These are phyloP conservation scores for Rhagonycha fulva DNA, from an alignment of 2,888 invertebrate species.

Conservation along the genomic window DNA sequence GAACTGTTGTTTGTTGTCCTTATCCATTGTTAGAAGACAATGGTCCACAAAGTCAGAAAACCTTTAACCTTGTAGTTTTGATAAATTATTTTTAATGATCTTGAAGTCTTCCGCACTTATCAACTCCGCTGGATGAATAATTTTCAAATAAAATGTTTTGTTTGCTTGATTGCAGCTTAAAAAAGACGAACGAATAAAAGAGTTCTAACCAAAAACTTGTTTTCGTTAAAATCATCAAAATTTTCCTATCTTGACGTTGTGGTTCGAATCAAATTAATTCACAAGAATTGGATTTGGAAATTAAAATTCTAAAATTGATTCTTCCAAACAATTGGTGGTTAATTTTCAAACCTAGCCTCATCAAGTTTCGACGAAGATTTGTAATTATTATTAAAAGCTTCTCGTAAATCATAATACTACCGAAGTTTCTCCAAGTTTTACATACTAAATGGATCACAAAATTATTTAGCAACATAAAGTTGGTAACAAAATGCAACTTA, in stretches of 20 bases:
- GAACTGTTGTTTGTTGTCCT: background rate
- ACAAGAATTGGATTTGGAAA: background rate
- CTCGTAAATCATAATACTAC: background rate
- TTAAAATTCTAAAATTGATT: background rate
- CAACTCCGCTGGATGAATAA: background rate
- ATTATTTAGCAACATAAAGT: background rate
- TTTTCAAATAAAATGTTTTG: background rate
- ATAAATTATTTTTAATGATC: slow-evolving; percentile 2
- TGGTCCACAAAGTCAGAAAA: background rate
- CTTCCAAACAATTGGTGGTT: background rate
- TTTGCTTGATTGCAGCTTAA: background rate
- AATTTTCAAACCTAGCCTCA: background rate
- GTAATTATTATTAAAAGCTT: background rate
- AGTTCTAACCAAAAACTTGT: background rate
- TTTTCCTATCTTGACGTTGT: background rate
- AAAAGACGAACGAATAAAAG: background rate
- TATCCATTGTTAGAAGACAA: background rate
- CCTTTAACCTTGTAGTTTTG: background rate
- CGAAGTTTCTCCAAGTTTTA: background rate
- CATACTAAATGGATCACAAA: background rate
- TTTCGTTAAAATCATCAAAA: background rate
- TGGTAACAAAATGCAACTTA: background rate
- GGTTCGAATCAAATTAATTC: background rate
- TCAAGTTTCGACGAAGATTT: background rate
- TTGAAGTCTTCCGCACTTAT: background rate